A percentile compares a stretch with the other conserved stretches of the same genome.
These are phyloP conservation scores for human (Homo sapiens) DNA, from an alignment of 2,113 vertebrate genomes.

Conservation along the genomic window DNA sequence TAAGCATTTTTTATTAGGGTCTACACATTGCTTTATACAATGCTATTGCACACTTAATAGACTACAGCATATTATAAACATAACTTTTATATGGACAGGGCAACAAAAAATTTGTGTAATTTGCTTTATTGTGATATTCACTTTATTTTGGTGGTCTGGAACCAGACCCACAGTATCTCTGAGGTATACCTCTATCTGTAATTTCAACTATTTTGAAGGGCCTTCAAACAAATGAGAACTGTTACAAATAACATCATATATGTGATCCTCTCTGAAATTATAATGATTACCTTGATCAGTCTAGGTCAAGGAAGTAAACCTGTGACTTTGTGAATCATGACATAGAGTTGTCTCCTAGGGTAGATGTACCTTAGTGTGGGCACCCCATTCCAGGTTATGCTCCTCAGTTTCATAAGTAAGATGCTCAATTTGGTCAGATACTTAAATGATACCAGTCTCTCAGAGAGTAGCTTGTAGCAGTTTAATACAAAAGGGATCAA, in stretches of 20 bases:
- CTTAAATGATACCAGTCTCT: not conserved
- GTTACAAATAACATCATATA: not conserved
- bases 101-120: not conserved
- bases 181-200: not conserved
- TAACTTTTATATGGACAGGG: not conserved
- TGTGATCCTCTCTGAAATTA: not conserved
- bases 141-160: not conserved
- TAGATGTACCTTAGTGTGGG: not conserved
- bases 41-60: not conserved
- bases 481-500: not conserved
- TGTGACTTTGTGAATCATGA: not conserved
- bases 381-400: not conserved
- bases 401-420: not conserved
- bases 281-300: not conserved
- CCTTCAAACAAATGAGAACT: not conserved
- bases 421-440: not conserved
- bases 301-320: not conserved
- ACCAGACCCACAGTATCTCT: not conserved
- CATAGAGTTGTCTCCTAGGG: not conserved
- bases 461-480: not conserved
- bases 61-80: not conserved
- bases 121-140: not conserved
- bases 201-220: not conserved
- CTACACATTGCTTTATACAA: not conserved
- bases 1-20: not conserved